phyloP scores from a whole-genome alignment of 2,797 vertebrate genomes.

The Phataginus tricuspis region DNA sequence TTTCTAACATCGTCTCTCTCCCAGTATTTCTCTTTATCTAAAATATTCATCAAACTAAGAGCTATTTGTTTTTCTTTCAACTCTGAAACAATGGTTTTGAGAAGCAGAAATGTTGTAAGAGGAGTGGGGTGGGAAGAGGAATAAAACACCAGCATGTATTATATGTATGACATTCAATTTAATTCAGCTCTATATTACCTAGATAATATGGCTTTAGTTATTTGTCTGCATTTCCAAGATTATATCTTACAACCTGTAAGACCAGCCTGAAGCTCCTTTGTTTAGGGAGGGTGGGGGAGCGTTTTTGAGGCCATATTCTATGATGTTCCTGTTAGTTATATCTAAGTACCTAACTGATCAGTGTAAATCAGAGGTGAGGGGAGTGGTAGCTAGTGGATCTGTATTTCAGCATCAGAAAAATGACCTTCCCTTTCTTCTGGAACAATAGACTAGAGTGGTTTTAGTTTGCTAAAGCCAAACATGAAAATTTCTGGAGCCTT shows the following conservation, averaged over 20 bases:
- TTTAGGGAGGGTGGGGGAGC: background rate
- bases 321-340: background rate
- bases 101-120: background rate
- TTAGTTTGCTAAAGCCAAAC: constrained; percentile 4
- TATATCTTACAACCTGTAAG: background rate
- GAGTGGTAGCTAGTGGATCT: background rate
- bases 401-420: background rate
- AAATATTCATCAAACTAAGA: background rate
- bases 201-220: background rate
- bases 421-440: background rate
- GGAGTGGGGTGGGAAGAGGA: background rate
- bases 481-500: background rate
- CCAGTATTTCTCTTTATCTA: background rate
- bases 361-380: background rate
- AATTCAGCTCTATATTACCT: background rate
- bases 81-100: background rate
- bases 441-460: background rate
- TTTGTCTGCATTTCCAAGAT: background rate
- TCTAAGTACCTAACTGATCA: background rate
- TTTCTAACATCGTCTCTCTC: background rate
- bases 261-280: background rate
- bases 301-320: background rate
- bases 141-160: background rate
- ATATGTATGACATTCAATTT: background rate
- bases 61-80: background rate